Evolutionary conservation across 2,113 vertebrate genomes (phyloP).

Genomic region (Toxostoma redivivum): DNA sequence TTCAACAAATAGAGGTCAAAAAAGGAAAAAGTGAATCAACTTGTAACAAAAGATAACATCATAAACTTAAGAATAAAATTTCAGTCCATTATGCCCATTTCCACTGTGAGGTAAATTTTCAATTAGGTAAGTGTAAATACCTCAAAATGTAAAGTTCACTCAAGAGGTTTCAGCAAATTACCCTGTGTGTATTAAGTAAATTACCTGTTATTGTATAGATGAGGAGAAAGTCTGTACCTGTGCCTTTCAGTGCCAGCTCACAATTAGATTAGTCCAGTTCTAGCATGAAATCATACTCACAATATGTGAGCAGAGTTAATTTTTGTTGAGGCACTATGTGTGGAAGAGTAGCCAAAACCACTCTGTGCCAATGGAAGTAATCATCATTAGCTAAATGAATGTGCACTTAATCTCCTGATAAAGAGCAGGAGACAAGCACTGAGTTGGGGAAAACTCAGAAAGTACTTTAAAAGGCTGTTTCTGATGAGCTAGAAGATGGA

Average conservation of each 20-base stretch:
- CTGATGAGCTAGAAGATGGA: background rate
- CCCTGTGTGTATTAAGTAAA: background rate
- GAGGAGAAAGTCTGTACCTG: background rate
- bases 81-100: background rate
- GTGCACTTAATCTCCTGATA: background rate
- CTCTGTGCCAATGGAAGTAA: background rate
- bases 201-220: background rate
- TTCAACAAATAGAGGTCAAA: background rate
- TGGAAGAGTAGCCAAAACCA: background rate
- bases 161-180: conserved; percentile 22
- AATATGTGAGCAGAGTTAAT: background rate
- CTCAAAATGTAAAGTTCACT: background rate
- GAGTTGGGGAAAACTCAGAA: background rate
- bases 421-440: background rate
- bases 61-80: background rate
- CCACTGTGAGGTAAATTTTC: background rate
- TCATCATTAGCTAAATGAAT: background rate
- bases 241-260: background rate
- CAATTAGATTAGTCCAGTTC: background rate
- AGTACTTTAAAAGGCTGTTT: background rate
- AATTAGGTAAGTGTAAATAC: background rate
- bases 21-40: background rate
- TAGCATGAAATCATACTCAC: background rate
- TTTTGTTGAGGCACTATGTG: background rate
- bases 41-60: background rate